Evolutionary conservation across 2,113 vertebrate species (phyloP).

Genomic region (Triplophysa tibetana): DNA sequence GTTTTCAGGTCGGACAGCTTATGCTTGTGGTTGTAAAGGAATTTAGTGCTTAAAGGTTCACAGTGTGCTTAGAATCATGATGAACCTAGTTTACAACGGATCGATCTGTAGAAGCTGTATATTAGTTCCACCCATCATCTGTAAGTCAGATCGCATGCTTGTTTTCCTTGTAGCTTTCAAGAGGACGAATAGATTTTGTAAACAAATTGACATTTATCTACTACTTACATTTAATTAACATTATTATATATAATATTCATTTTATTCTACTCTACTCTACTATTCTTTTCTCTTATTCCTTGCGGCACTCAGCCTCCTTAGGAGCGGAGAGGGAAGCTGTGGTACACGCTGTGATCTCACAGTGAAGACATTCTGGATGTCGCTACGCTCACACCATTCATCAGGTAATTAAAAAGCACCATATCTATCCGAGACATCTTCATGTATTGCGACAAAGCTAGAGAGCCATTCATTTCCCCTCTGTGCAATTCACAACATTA

Average conservation of each 20-base stretch:
- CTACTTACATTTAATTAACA: neutral
- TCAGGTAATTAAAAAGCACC: slow-evolving; percentile 45
- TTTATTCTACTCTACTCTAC: neutral
- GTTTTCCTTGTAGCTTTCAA: slow-evolving; percentile 1
- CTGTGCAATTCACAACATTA: neutral
- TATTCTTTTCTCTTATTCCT: neutral
- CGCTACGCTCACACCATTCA: slow-evolving; percentile 28
- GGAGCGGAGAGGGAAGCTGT: neutral
- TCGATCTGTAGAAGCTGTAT: neutral
- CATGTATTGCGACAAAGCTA: slow-evolving; percentile 24
- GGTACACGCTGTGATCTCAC: neutral
- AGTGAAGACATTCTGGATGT: slow-evolving; percentile 13
- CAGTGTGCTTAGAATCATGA: slow-evolving; percentile 14
- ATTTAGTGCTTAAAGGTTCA: slow-evolving; percentile 1
- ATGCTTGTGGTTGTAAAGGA: neutral
- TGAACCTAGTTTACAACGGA: slow-evolving; percentile 3
- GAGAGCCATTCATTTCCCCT: slow-evolving; percentile 50
- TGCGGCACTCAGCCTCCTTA: too few relatives aligned
- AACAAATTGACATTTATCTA: neutral
- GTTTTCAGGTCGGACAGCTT: neutral
- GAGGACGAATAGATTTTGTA: neutral
- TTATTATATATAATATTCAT: neutral
- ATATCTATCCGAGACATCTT: slow-evolving; percentile 54
- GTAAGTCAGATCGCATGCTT: neutral
- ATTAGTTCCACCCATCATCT: slow-evolving; percentile 20